Evolutionary conservation across 2,888 invertebrate species (phyloP).

Genomic region (Netelia fuscicornis): DNA sequence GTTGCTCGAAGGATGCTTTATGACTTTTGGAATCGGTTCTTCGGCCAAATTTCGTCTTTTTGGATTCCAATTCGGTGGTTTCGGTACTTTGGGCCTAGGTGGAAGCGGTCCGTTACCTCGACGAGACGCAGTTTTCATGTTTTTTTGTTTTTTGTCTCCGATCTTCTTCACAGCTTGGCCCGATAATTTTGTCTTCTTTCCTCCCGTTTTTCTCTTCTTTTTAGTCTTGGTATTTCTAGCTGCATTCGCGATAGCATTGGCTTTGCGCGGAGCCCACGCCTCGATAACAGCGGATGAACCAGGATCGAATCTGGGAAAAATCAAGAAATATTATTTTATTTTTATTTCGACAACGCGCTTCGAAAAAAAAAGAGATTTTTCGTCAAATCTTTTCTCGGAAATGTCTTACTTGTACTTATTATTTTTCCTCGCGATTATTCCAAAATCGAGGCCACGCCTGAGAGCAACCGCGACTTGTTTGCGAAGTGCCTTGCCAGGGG

Average conservation of each 20-base stretch:
- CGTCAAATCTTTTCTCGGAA: background rate
- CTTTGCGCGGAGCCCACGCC: conserved; percentile 48
- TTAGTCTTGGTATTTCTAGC: conserved; percentile 12
- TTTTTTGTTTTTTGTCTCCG: conserved; percentile 42
- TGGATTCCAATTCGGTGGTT: conserved; percentile 73
- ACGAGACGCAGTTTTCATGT: conserved; percentile 48
- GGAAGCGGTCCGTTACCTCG: conserved; percentile 53
- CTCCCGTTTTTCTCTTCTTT: conserved; percentile 46
- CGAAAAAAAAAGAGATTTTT: background rate
- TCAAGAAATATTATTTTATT: conserved; percentile 10
- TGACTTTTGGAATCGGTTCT: conserved; percentile 76
- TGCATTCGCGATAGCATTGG: conserved; percentile 16
- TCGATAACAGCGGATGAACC: conserved; percentile 53
- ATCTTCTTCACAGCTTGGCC: conserved; percentile 38
- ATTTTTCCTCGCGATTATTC: conserved; percentile 75
- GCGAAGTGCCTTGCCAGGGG: conserved; percentile 71
- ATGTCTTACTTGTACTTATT: conserved; percentile 77
- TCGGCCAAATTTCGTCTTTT: conserved; percentile 74
- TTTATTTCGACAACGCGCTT: conserved; percentile 18
- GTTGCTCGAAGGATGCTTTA: conserved; percentile 69
- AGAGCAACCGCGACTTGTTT: conserved; percentile 77
- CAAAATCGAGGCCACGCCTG: conserved; percentile 78
- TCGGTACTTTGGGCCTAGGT: conserved; percentile 74
- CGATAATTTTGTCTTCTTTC: conserved; percentile 44
- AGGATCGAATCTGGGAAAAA: conserved; percentile 69